These are phyloP conservation scores for Danionella cerebrum DNA, from an alignment of 2,113 vertebrate genomes.

Conservation along the genomic window DNA sequence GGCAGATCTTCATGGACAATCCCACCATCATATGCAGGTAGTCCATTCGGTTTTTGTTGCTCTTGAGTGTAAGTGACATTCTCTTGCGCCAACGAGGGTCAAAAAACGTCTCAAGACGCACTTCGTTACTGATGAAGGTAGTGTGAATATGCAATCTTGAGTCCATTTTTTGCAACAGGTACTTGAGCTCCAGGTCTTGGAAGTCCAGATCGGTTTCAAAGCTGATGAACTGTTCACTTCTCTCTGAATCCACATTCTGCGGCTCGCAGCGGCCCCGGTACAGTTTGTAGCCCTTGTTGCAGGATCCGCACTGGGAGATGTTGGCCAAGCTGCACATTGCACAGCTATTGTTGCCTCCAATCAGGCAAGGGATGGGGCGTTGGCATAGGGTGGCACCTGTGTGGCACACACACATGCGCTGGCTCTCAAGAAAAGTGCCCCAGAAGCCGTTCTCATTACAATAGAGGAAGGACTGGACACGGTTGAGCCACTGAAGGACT, in stretches of 20 bases:
- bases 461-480: constrained; percentile 96
- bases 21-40: constrained; percentile 98
- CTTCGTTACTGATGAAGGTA: constrained; percentile 98
- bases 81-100: constrained; percentile 96
- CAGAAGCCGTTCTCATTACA: constrained; percentile 98
- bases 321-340: constrained; percentile 99
- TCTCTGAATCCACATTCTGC: constrained; percentile 97
- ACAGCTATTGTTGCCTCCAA: constrained; percentile 98
- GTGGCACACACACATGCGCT: constrained; percentile 91
- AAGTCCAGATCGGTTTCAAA: constrained; percentile 98
- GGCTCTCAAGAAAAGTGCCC: constrained; percentile 97
- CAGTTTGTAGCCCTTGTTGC: constrained; percentile 98
- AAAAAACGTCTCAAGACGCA: constrained; percentile 96
- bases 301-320: constrained; percentile 96
- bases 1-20: constrained; percentile 97
- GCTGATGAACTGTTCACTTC: constrained; percentile 98
- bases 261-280: constrained; percentile 95
- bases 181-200: constrained; percentile 98
- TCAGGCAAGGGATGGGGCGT: constrained; percentile 92
- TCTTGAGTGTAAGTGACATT: constrained; percentile 98
- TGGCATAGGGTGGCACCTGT: constrained; percentile 90
- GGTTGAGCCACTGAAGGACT: constrained; percentile 95
- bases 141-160: constrained; percentile 94
- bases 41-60: constrained; percentile 98
- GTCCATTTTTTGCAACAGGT: constrained; percentile 97